Base-by-base conservation (phyloP, 2,888 invertebrate species). In the Pocota personata region DNA sequence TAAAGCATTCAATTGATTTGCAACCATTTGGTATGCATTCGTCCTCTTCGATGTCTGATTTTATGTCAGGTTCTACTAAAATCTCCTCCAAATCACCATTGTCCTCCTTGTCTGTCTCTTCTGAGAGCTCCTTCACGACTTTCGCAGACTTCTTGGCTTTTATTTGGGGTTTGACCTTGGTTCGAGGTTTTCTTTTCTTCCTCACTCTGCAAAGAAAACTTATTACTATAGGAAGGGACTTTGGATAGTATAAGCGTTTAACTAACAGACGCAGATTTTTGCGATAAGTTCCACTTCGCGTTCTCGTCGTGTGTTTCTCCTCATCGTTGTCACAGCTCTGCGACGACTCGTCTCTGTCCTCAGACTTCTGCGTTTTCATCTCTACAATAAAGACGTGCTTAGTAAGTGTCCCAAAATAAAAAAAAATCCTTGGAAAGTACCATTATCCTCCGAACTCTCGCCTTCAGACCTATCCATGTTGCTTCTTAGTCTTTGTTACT, bases 21-120 rank as follows among this genome's bases (percentile, higher is more conserved):
- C 30, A 48, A 8, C 88, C 88, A 55, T 88, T 88, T 1, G 88
- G 88, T 14, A 88, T 86, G 32, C 88, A 88, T 35, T 88, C 87
- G 21, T 88, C 88, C 48, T 88, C 88, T 27, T 88, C 87, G 5
- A 87, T 75, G 14, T 88, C 87, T 0, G 82, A 75, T n/a, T 72
- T 43, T n/a, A 12, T 1, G 3, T 37, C 75, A 0, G 46, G 30
- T 16, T 75, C 43, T 1, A 35, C 24, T 21, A 30, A 0, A n/a
- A 19, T 21, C 12, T 55, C 8, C 16, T 35, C 43, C 8, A n/a
- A 8, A 19, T 43, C 43, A 10, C 10, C n/a, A 0, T 14, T 16
- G 24, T 7, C 24, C 2, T 35, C 19, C 2, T 7, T 43, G 3
- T 3, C 3, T 14, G 37, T 7, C 10, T 21, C 14, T 37, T 35